Conservation (phyloP, 2,888 invertebrate species). For the Eupithecia insigniata region DNA sequence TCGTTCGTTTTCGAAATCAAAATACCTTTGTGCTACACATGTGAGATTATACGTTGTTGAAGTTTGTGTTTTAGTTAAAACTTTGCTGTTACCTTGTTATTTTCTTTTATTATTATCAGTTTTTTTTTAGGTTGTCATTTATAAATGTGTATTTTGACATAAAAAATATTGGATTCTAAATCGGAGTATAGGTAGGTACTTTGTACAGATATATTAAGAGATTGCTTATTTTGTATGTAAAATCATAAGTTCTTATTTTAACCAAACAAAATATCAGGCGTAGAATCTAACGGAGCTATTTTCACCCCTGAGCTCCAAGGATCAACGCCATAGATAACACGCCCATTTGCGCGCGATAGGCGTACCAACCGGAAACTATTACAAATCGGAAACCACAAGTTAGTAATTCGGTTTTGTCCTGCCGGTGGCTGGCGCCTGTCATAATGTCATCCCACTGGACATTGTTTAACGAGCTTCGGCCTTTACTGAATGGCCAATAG, state of each 20-base stretch:
- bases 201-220: background rate
- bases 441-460: conserved; percentile 31
- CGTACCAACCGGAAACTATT: conserved; percentile 26
- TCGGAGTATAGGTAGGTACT: too few species aligned
- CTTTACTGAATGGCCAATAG: background rate
- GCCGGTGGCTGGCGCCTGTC: conserved; percentile 25
- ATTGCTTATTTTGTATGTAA: background rate
- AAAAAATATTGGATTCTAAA: too few species aligned
- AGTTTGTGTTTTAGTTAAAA: too few species aligned
- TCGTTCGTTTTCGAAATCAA: too few species aligned
- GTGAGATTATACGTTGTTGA: too few species aligned
- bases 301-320: conserved; percentile 3
- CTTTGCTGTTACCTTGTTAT: too few species aligned
- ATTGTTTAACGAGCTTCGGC: conserved; percentile 3
- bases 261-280: background rate
- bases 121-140: too few species aligned
- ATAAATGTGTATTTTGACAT: too few species aligned
- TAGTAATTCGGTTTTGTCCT: conserved; percentile 37
- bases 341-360: conserved; percentile 21
- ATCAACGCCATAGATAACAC: conserved; percentile 9
- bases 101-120: too few species aligned
- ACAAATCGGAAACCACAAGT: conserved; percentile 35
- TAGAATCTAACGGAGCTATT: conserved; percentile 2
- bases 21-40: too few species aligned
- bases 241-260: background rate